Evolutionary conservation across 2,113 vertebrate species (phyloP).

Genomic region (rabbit (Oryctolagus cuniculus)): DNA sequence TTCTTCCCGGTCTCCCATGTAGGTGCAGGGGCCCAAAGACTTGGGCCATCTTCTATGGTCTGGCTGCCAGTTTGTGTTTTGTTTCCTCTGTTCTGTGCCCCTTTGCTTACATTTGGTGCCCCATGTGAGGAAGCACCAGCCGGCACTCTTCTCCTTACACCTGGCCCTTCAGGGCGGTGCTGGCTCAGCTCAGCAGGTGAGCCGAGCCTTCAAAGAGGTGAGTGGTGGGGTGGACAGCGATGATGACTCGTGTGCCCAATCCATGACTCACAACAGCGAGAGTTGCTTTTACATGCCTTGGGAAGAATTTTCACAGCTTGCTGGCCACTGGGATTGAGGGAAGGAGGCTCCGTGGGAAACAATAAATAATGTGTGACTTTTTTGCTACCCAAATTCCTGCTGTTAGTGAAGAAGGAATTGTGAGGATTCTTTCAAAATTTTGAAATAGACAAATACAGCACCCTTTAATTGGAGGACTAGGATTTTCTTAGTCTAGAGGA

Average conservation of each 20-base stretch:
- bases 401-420: not conserved
- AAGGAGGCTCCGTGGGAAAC: not conserved
- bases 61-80: no score
- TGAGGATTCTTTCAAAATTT: not conserved
- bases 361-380: not conserved
- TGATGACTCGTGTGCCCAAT: not conserved
- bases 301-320: not conserved
- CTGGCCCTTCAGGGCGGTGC: not conserved
- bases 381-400: not conserved
- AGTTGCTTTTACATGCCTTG: not conserved
- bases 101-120: no score
- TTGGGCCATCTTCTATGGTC: no score
- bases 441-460: not conserved
- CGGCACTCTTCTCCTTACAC: no score
- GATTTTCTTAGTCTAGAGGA: not conserved
- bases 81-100: no score
- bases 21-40: no score
- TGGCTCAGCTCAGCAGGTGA: not conserved
- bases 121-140: not conserved
- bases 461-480: not conserved
- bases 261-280: not conserved
- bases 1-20: no score
- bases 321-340: no score
- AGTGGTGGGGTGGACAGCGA: not conserved
- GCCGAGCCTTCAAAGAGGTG: not conserved